Base-by-base conservation (phyloP, 2,888 invertebrate genomes). In the Drosophila mayaguana region DNA sequence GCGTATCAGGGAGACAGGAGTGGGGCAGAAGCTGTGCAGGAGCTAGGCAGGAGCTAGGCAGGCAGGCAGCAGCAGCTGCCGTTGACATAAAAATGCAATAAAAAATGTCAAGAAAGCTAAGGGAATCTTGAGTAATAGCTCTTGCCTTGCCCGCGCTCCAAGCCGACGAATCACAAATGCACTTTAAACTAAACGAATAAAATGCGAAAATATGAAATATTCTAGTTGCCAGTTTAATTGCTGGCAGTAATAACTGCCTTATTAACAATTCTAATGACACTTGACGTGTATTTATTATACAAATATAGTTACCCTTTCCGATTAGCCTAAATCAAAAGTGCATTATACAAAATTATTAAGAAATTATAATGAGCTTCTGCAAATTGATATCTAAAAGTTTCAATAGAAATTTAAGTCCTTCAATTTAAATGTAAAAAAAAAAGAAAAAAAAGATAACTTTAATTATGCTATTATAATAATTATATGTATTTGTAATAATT, bases 11-110 rank as follows among this genome's bases (percentile, higher is more conserved):
- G 57, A 46, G 63, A 40, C 53, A 42, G n/a, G 22, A 50, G 59
- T 5, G n/a, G 12, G 7, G 14, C 9, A 14, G 43, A 16, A n/a
- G 38, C 16, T 2, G 16, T 5, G 16, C 25, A 28, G 28, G 2
- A 20, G 18, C 4, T 3, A 9, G n/a, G 18, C 20, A n/a, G 16
- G 14, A 40, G 43, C 20, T 20, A 43, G 42, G 38, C 8, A 20
- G 48, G 22, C n/a, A 14, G 45, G 20, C 25, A 46, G 50, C 80
- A 74, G 59, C 85, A 85, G 82, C 88, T 89, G 89, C 55, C 64
- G 80, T 79, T 85, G 85, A 89, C 89, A 85, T 84, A 88, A 87
- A 89, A 89, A 78, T 74, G 85, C 88, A 89, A 85, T 85, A 89
- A 80, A 85, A 86, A 81, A 70, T 77, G 79, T 77, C 65, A 72